phyloP scores from a whole-genome alignment of 2,797 vertebrate species.

The Leuciscus waleckii region DNA sequence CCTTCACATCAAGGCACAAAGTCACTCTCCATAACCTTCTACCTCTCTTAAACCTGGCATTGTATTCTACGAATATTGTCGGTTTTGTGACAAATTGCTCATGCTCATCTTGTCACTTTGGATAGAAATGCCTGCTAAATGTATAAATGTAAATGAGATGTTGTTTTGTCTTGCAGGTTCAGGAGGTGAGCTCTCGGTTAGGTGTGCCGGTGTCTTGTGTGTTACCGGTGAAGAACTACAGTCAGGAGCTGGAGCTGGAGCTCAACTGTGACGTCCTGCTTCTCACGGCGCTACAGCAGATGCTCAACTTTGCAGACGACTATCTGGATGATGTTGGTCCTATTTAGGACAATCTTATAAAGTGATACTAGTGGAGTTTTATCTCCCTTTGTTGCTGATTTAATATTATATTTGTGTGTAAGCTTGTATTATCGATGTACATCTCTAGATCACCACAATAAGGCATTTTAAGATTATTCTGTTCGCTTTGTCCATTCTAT shows the following conservation, averaged over 20 bases:
- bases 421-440: background rate
- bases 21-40: background rate
- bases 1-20: background rate
- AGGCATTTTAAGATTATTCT: background rate
- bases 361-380: background rate
- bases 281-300: conserved; percentile 70
- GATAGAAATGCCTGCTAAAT: no score
- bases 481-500: background rate
- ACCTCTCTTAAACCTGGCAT: background rate
- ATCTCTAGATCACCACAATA: background rate
- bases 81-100: background rate
- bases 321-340: conserved; percentile 71
- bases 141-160: no score
- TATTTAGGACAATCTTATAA: background rate
- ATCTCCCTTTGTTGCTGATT: background rate
- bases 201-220: conserved; percentile 76
- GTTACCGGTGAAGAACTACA: conserved; percentile 80
- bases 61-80: background rate
- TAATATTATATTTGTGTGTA: background rate
- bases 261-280: conserved; percentile 74
- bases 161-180: conserved; percentile 65
- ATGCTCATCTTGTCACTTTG: background rate
- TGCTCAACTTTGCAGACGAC: conserved; percentile 72
- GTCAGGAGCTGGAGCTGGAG: conserved; percentile 71
- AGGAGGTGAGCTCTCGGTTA: conserved; percentile 69